Evolutionary conservation across 1,140 invertebrate genomes (phyloP).

Genomic region (Micrasema longulum): DNA sequence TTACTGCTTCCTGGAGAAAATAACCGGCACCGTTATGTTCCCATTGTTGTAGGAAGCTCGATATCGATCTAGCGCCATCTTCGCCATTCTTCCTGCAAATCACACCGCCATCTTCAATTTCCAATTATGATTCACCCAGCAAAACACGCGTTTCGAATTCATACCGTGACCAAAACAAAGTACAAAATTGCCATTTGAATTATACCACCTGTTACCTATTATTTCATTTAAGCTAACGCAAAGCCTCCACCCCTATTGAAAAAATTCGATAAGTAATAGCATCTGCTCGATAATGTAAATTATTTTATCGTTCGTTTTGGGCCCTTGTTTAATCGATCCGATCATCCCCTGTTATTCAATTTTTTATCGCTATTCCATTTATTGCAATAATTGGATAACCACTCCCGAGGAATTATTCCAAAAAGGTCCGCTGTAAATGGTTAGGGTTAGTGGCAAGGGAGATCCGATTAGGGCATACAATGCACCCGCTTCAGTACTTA

Average conservation of each 20-base stretch:
- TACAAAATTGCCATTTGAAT: constrained; percentile 7
- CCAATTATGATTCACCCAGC: constrained; percentile 8
- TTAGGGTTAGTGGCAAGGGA: too few species aligned
- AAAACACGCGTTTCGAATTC: constrained; percentile 7
- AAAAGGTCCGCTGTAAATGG: not conserved
- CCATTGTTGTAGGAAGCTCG: constrained; percentile 23
- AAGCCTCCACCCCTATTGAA: constrained; percentile 5
- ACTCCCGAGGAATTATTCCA: constrained; percentile 15
- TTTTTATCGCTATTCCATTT: constrained; percentile 15
- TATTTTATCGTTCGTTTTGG: constrained; percentile 24
- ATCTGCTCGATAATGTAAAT: constrained; percentile 23
- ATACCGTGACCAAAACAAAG: constrained; percentile 11
- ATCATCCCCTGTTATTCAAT: constrained; percentile 1
- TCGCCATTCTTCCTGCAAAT: constrained; percentile 2
- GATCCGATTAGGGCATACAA: too few species aligned
- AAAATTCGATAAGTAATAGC: constrained; percentile 22
- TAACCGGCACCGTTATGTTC: constrained; percentile 9
- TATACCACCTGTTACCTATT: constrained; percentile 20
- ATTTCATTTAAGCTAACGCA: not conserved
- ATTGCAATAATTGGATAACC: constrained; percentile 24
- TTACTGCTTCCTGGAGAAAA: constrained; percentile 22
- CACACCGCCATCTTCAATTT: constrained; percentile 24
- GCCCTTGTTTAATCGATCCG: constrained; percentile 18
- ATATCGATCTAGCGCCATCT: constrained; percentile 25
- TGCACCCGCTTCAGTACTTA: too few species aligned